These are phyloP conservation scores for Ariolimax columbianus DNA, from an alignment of 2,888 invertebrate species.

Conservation along the genomic window DNA sequence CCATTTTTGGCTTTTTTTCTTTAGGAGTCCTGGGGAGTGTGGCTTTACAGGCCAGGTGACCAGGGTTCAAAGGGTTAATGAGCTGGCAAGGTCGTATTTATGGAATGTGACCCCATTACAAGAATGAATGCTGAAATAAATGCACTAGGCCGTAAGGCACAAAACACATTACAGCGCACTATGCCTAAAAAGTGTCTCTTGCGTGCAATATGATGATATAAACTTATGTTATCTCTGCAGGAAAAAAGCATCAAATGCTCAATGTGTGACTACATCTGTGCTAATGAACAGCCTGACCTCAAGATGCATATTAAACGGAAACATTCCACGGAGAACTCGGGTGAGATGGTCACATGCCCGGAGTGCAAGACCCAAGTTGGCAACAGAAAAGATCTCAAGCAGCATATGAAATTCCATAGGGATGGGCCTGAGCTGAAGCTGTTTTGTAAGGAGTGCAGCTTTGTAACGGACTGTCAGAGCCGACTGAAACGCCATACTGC, in stretches of 20 bases:
- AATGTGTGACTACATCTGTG: conserved; percentile 75
- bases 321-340: conserved; percentile 62
- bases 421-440: conserved; percentile 74
- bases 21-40: no score
- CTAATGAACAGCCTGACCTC: conserved; percentile 75
- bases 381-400: conserved; percentile 73
- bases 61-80: no score
- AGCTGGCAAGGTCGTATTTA: no score
- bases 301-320: conserved; percentile 74
- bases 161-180: no score
- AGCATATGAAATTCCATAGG: conserved; percentile 76
- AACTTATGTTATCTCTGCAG: conserved; percentile 61
- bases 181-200: no score
- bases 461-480: conserved; percentile 77
- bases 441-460: conserved; percentile 75
- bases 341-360: conserved; percentile 68
- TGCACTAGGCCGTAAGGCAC: no score
- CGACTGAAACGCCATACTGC: conserved; percentile 74
- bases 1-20: no score
- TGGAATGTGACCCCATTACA: no score
- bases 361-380: conserved; percentile 70
- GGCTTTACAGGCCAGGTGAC: no score
- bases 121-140: no score
- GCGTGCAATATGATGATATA: no score
- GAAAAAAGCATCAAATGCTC: conserved; percentile 75